Evolutionary conservation across 2,113 vertebrate species (phyloP).

Genomic region (Daboia siamensis): DNA sequence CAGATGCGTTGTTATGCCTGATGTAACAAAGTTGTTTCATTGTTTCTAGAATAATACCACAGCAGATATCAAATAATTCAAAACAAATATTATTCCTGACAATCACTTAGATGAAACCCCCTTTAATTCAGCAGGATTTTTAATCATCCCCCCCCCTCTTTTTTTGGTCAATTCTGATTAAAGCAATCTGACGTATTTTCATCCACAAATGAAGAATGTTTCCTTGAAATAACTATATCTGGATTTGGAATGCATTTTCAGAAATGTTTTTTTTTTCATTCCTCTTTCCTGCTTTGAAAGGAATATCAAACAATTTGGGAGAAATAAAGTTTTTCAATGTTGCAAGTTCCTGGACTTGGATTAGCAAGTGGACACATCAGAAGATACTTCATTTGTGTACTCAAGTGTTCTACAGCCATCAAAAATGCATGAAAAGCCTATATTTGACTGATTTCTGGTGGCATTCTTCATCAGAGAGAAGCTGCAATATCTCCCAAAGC

Average conservation of each 20-base stretch:
- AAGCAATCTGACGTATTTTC: background rate
- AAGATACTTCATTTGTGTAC: constrained; percentile 47
- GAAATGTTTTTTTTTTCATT: background rate
- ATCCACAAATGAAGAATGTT: background rate
- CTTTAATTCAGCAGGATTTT: background rate
- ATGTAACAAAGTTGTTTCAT: background rate
- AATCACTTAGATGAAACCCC: background rate
- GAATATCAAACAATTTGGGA: background rate
- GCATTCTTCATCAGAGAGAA: background rate
- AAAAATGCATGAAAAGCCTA: constrained; percentile 52
- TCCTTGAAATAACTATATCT: background rate
- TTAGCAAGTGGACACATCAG: constrained; percentile 24
- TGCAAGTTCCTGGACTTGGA: background rate
- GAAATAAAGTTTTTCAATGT: background rate
- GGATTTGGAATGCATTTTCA: no score
- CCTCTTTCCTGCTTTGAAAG: constrained; percentile 37
- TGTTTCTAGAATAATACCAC: background rate
- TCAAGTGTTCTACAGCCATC: constrained; percentile 24
- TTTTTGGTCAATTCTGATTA: background rate
- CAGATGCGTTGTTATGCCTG: background rate
- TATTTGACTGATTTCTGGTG: constrained; percentile 37
- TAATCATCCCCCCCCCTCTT: background rate
- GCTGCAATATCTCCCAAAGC: constrained; percentile 27
- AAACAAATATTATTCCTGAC: background rate
- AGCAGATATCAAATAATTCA: background rate